A percentile compares a stretch with the other conserved stretches of the same genome.
These are phyloP conservation scores for Galeopsomyia nigrocyanea DNA, from an alignment of 2,888 invertebrate genomes.

Conservation along the genomic window DNA sequence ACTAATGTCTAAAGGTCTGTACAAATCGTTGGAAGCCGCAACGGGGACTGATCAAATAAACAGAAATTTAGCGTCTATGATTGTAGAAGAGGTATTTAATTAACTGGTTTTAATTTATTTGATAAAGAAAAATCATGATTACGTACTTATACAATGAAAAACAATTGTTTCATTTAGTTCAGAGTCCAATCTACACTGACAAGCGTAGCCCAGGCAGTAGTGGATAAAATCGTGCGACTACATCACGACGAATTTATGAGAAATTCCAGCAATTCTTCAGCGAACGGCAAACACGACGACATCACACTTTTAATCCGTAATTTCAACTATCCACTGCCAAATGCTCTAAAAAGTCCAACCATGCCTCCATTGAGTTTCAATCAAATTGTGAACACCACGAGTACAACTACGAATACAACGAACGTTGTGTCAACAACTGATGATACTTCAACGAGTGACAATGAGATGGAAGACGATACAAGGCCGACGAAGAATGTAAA, in stretches of 20 bases:
- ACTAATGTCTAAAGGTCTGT: constrained; percentile 88
- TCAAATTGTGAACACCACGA: constrained; percentile 72
- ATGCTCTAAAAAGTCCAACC: constrained; percentile 73
- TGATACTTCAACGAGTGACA: constrained; percentile 60
- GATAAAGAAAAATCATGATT: not conserved
- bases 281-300: constrained; percentile 80
- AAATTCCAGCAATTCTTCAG: constrained; percentile 67
- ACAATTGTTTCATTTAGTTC: constrained; percentile 71
- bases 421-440: constrained; percentile 62
- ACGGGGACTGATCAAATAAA: constrained; percentile 84
- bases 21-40: constrained; percentile 86
- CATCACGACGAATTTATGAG: constrained; percentile 84
- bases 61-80: constrained; percentile 83
- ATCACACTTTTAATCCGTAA: constrained; percentile 89
- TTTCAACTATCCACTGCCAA: constrained; percentile 84
- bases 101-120: not conserved
- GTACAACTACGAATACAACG: not conserved
- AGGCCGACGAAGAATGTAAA: constrained; percentile 70
- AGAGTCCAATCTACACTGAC: constrained; percentile 82
- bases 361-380: constrained; percentile 73
- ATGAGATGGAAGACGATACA: constrained; percentile 60
- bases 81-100: constrained; percentile 81
- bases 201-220: constrained; percentile 87
- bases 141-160: not conserved
- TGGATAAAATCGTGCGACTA: constrained; percentile 86